These are phyloP conservation scores for Mylabris sibirica DNA, from an alignment of 2,888 invertebrate genomes.

Conservation along the genomic window DNA sequence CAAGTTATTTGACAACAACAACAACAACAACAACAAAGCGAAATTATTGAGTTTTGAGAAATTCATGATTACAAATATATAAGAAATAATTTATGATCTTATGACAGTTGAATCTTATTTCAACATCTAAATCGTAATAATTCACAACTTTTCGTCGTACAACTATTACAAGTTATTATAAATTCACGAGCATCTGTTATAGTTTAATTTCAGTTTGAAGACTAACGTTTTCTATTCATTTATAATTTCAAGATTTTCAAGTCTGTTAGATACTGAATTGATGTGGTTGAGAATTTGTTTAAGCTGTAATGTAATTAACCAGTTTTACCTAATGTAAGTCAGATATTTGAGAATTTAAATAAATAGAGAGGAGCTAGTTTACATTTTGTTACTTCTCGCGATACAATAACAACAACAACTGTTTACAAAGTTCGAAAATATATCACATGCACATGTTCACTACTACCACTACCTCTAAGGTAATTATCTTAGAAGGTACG, in stretches of 20 bases:
- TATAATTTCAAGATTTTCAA: not conserved
- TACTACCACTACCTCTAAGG: not conserved
- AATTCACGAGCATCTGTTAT: slow-evolving; percentile 9
- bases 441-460: not conserved
- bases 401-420: not conserved
- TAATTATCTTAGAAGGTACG: not conserved
- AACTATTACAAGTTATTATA: slow-evolving; percentile 9
- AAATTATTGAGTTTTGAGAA: not conserved
- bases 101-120: slow-evolving; percentile 9
- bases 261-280: not conserved
- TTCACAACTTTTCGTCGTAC: not conserved
- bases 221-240: slow-evolving; percentile 1
- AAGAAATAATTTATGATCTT: slow-evolving; percentile 6
- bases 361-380: not conserved
- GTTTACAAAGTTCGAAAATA: not conserved
- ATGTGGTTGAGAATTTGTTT: not conserved
- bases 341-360: not conserved
- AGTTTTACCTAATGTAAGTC: not conserved
- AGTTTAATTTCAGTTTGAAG: slow-evolving; percentile 3
- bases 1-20: not conserved
- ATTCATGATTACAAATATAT: slow-evolving; percentile 7
- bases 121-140: slow-evolving; percentile 8
- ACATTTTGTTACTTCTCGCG: not conserved
- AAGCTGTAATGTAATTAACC: not conserved
- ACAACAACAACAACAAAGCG: slow-evolving; percentile 1